Base-by-base conservation (phyloP, 1,140 invertebrate species). In the Hirudo medicinalis region DNA sequence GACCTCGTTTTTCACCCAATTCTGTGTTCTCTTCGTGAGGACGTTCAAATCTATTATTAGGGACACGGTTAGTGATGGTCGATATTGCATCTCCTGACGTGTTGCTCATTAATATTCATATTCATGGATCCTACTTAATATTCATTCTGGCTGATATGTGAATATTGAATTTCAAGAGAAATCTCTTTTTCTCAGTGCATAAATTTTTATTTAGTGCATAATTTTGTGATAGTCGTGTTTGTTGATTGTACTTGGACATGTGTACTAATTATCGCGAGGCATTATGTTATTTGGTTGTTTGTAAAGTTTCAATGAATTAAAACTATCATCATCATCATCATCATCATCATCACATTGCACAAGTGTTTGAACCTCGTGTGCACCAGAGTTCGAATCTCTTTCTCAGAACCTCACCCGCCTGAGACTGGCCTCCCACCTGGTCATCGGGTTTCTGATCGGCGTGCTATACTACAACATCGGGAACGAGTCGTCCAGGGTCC, bases 381-480 rank as follows among this genome's bases (percentile, higher is more conserved):
- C n/a, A n/a, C n/a, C n/a, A n/a, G n/a, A n/a, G n/a, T 36, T 36
- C 6, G 32, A 36, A 36, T 36, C 6, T 36, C 3, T 17, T 17
- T 85, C 86, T 72, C 85, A 92, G 85, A 94, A 89, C 78, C 81
- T 95, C 79, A 95, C 91, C n/a, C 87, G 89, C 76, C 86, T 94
- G 81, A 86, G 93, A 73, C 82, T 97, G 69, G 87, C 89, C 75
- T 91, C 92, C 22, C 92, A 95, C 80, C 83, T 93, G 66, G 85
- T 90, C 68, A 91, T 96, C 54, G 92, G 92, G 4, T 84, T 93
- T 71, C 84, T 96, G 27, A 92, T 96, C 75, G 92, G 93, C 29
- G 86, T 91, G 77, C 87, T 96, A 77, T 97, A 94, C 79, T 92
- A 91, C 76, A 88, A 91, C 76, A 92, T 95, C 72, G 94, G 94